Evolutionary conservation across 1,140 invertebrate species (phyloP).

Genomic region (Penaeus indicus): DNA sequence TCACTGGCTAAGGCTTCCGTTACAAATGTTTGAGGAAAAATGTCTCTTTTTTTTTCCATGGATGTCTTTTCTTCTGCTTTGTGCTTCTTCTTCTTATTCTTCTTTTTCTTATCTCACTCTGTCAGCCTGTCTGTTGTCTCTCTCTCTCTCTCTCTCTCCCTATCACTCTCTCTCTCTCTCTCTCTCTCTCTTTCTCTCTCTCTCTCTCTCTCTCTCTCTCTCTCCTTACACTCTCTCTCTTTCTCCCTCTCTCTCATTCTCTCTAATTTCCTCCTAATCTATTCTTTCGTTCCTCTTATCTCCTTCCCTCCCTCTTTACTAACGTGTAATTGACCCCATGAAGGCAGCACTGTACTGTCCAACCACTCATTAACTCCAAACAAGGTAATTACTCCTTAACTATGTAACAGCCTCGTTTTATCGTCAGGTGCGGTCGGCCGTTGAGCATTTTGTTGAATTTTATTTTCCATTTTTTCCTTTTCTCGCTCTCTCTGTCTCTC

Average conservation of each 20-base stretch:
- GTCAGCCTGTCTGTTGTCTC: not conserved
- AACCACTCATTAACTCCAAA: too few species aligned
- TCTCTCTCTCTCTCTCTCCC: conserved; percentile 28
- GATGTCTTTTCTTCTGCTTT: not conserved
- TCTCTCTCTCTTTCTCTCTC: not conserved
- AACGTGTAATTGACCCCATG: too few species aligned
- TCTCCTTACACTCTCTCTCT: not conserved
- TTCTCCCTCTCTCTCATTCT: not conserved
- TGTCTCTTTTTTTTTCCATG: not conserved
- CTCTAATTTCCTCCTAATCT: not conserved
- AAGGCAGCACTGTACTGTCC: too few species aligned
- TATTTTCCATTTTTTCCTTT: too few species aligned
- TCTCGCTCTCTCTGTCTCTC: too few species aligned
- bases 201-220: not conserved
- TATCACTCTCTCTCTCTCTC: not conserved
- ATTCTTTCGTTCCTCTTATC: not conserved
- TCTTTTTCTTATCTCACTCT: not conserved
- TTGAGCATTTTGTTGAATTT: too few species aligned
- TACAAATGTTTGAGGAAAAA: too few species aligned
- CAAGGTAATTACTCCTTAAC: too few species aligned
- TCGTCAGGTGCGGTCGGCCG: too few species aligned
- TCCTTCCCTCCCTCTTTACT: not conserved
- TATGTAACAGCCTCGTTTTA: too few species aligned
- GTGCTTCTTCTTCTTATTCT: not conserved
- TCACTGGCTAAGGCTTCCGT: too few species aligned